These are phyloP conservation scores for Augiades crinisus DNA, from an alignment of 2,888 invertebrate genomes.

Conservation along the genomic window DNA sequence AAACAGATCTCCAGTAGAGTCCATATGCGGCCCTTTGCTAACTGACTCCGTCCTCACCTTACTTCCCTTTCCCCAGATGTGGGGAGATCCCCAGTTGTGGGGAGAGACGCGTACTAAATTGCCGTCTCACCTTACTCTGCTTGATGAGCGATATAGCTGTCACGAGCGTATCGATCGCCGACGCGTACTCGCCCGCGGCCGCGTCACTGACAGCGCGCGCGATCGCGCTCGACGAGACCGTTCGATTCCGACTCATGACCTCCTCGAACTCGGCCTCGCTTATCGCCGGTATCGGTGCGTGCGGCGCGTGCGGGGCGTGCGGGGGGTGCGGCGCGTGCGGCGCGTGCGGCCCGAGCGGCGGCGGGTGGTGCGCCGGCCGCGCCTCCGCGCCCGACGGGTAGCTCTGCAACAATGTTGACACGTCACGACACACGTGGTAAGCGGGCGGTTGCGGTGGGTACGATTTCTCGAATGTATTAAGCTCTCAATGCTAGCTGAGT, in stretches of 20 bases:
- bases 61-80: too few species aligned
- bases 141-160: constrained; percentile 99
- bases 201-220: constrained; percentile 98
- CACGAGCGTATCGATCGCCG: constrained; percentile 98
- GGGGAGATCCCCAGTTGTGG: too few species aligned
- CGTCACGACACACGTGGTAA: too few species aligned
- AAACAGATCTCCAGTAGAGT: too few species aligned
- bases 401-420: constrained; percentile 43
- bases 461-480: too few species aligned
- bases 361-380: constrained; percentile 41
- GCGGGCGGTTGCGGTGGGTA: too few species aligned
- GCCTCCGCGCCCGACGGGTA: constrained; percentile 50
- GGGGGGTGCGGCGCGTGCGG: constrained; percentile 40
- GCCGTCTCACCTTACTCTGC: constrained; percentile 91
- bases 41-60: too few species aligned
- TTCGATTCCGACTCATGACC: constrained; percentile 97
- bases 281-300: constrained; percentile 64
- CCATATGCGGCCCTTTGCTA: too few species aligned
- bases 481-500: too few species aligned
- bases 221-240: constrained; percentile 98
- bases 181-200: constrained; percentile 97
- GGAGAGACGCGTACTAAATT: too few species aligned
- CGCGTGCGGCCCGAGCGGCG: constrained; percentile 42
- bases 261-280: constrained; percentile 99
- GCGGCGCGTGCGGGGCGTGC: constrained; percentile 36